Conservation (phyloP, 2,113 vertebrate genomes). For the Microcebus tavaratra region DNA sequence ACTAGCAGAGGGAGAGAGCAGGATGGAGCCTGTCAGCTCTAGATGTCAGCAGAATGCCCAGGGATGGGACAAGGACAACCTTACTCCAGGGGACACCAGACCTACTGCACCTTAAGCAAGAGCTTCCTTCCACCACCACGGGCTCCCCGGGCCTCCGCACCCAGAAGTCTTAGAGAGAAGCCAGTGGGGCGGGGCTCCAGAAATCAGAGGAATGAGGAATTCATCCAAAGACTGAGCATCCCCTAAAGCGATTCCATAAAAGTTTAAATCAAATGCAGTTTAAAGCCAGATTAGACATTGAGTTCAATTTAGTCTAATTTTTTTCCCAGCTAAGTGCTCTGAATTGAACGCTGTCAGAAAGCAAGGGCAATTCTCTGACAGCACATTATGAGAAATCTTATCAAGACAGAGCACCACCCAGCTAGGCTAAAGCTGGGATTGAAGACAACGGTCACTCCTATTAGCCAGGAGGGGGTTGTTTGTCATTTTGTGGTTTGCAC, state of each 20-base stretch:
- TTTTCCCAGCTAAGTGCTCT: background rate
- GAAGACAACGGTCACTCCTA: rapidly evolving
- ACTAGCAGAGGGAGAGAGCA: background rate
- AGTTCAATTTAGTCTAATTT: background rate
- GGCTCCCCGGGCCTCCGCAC: background rate
- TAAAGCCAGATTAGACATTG: background rate
- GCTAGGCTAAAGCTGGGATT: background rate
- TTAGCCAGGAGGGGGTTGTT: rapidly evolving
- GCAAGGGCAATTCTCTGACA: rapidly evolving
- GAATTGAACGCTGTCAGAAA: background rate
- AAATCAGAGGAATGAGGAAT: background rate
- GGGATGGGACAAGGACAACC: background rate
- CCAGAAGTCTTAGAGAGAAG: background rate
- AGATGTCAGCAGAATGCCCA: background rate
- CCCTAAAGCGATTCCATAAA: background rate
- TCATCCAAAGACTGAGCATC: background rate
- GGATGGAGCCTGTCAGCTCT: rapidly evolving
- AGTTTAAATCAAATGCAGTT: background rate
- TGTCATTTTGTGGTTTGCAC: background rate
- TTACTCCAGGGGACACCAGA: rapidly evolving
- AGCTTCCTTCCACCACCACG: background rate
- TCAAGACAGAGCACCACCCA: rapidly evolving
- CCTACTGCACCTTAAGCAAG: rapidly evolving
- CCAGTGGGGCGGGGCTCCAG: rapidly evolving
- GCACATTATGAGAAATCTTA: too few relatives aligned